These are phyloP conservation scores for Hormaphis cornu DNA, from an alignment of 1,140 invertebrate species.

Conservation along the genomic window DNA sequence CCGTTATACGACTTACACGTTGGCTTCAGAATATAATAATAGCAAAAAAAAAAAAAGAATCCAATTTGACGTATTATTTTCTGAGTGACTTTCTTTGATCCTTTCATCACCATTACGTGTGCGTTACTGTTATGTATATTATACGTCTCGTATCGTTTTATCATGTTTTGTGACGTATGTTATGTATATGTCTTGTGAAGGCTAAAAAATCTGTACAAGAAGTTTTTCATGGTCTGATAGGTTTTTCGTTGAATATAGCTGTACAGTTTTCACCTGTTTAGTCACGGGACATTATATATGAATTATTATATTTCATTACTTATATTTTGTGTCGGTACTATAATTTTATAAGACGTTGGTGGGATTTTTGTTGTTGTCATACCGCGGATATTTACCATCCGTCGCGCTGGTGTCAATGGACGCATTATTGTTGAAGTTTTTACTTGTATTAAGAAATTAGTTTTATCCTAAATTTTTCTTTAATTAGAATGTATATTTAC, in stretches of 20 bases:
- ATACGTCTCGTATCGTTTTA: too few species aligned
- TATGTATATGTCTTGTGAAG: too few species aligned
- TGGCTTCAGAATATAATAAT: too few species aligned
- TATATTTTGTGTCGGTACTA: background rate
- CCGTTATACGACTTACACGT: too few species aligned
- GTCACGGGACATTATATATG: conserved; percentile 16
- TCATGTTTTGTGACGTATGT: too few species aligned
- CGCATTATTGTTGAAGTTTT: too few species aligned
- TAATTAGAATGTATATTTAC: too few species aligned
- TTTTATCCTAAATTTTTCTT: too few species aligned
- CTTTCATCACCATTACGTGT: background rate
- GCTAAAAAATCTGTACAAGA: background rate
- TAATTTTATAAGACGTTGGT: background rate
- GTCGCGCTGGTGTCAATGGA: background rate
- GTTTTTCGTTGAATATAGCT: background rate
- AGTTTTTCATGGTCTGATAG: conserved; percentile 8
- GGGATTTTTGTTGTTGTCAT: background rate
- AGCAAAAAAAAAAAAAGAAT: background rate
- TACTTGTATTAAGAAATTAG: too few species aligned
- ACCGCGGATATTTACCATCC: background rate
- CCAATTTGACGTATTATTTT: background rate
- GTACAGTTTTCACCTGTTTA: conserved; percentile 24
- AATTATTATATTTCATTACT: background rate
- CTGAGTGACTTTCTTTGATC: background rate
- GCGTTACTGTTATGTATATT: background rate